Base-by-base conservation (phyloP, 1,140 invertebrate genomes). In the Babylonia areolata region DNA sequence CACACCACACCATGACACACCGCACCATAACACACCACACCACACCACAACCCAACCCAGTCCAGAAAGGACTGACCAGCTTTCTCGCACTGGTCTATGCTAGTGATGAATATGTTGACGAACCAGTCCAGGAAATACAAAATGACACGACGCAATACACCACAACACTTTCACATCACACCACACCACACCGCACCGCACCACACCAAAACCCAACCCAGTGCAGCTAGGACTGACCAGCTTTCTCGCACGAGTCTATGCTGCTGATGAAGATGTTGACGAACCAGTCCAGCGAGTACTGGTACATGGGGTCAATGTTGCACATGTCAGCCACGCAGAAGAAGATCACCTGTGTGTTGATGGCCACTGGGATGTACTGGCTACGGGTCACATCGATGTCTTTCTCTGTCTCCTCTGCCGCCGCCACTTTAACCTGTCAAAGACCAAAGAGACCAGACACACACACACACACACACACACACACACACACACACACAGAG, bases 231-330 rank as follows among this genome's bases (percentile, higher is more conserved):
- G 15, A 75, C 80, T 39, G 86, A 95, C 94, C 94, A 89, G 93
- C 93, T 87, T 92, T 89, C 80, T 92, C 91, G 23, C 94, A 94
- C 82, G 94, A 91, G 33, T 89, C 83, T 54, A 95, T 95, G 39
- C 94, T 92, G 69, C 81, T 88, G 12, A 94, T 88, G 91, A 94
- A 95, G 82, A 95, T 94, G 54, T 84, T 90, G 85, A 94, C 92
- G 85, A 95, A 95, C 94, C 94, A 95, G 87, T 94, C 94, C 1
- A 95, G 90, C 12, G 94, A 94, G 89, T 95, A 95, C 89, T 95
- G 94, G 89, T 95, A 95, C 94, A 95, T 95, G 42, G 94, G 94
- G 87, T 95, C 94, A 79, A 95, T 94, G 83, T 93, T 94, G n/a
- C 93, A 93, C 91, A 95, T 92, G 88, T 95, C 94, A 35, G 93